Base-by-base conservation (phyloP, 2,113 vertebrate genomes). In the Larimichthys crocea region DNA sequence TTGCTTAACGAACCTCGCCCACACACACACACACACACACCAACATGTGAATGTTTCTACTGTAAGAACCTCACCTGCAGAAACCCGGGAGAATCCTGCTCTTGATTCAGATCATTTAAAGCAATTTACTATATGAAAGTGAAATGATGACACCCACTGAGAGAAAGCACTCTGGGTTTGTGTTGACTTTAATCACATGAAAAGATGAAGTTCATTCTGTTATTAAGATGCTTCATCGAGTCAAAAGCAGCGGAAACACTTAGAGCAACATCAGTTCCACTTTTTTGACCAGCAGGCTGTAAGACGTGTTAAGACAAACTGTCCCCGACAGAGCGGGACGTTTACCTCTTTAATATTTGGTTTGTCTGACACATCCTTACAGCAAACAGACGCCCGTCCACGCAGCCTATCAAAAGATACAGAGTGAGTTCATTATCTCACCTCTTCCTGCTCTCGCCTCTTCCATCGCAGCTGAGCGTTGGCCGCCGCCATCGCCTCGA, bases 401-500 rank as follows among this genome's bases (percentile, higher is more conserved):
- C 65, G 9, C 56, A 15, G 44, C 48, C 46, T 4, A 11, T 61
- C 26, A 26, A 3, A 26, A 26, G 26, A 26, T 29, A 10, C 0
- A 20, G 44, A 50, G 46, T 40, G n/a, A 22, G 60, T 40, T 24
- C 0, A 9, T 61, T 0, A 9, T 42, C 87, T 86, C 81, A 98
- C 98, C 96, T 97, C 96, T 64, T 90, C 96, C 86, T 96, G 97
- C 77, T 99, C 97, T 87, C 96, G 95, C 87, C 96, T 97, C 93
- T 99, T 99, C 98, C 98, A 99, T 82, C 90, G 95, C 74, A 99
- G 94, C 88, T 97, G 97, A 49, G 98, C 98, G 0, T 99, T 99
- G 66, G 98, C 98, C 3, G 97, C 96, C 5, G 98, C 98, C 98
- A 99, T 99, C 72, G 98, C 97, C 94, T 99, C 98, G 12, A 99